Evolutionary conservation across 2,797 vertebrate species (phyloP).

Genomic region (Emys orbicularis): DNA sequence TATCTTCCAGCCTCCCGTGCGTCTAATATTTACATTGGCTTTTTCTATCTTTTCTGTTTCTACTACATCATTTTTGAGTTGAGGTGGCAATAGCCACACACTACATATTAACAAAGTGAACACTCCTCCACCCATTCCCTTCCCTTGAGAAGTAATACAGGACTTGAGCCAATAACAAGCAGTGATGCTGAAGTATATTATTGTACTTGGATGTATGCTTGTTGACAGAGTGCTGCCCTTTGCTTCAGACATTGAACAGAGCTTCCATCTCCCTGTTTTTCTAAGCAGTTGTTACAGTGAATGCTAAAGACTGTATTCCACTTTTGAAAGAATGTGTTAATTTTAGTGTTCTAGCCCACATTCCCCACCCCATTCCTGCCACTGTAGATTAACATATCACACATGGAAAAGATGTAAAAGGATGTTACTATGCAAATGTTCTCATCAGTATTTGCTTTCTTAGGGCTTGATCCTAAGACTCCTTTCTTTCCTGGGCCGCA

Average conservation of each 20-base stretch:
- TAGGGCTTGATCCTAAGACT: background rate
- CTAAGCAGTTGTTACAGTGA: slow-evolving; percentile 6
- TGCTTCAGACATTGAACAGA: background rate
- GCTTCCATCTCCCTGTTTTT: background rate
- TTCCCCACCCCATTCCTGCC: slow-evolving; percentile 18
- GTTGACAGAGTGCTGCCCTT: background rate
- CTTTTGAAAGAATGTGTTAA: background rate
- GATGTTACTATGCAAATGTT: background rate
- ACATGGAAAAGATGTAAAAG: background rate
- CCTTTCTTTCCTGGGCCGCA: slow-evolving; percentile 7
- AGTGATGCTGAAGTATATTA: background rate
- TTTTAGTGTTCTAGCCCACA: slow-evolving; percentile 7
- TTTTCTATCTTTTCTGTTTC: slow-evolving; percentile 7
- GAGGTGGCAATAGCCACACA: background rate
- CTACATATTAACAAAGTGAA: background rate
- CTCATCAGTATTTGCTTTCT: slow-evolving; percentile 19
- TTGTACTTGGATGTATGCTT: background rate
- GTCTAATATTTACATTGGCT: background rate
- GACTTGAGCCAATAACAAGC: background rate
- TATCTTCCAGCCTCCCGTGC: background rate
- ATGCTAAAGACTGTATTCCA: background rate
- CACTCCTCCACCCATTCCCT: background rate
- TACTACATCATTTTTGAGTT: background rate
- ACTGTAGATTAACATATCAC: background rate
- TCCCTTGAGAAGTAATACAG: slow-evolving; percentile 11